These are phyloP conservation scores for Danio albolineatus DNA, from an alignment of 2,797 vertebrate genomes.

Conservation along the genomic window DNA sequence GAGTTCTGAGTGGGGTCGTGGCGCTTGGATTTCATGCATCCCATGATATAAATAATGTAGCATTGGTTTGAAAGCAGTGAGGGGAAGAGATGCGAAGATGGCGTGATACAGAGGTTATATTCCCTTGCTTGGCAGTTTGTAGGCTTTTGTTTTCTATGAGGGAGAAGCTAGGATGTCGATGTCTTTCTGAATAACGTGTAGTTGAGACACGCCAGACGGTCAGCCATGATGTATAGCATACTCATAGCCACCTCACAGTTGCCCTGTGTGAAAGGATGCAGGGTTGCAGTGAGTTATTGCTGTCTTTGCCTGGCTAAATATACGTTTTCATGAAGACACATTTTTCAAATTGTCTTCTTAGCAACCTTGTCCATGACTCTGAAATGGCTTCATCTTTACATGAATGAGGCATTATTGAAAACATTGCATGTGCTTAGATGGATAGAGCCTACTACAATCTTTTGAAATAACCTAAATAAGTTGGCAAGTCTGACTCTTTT, in stretches of 20 bases:
- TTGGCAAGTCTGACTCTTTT: too few relatives aligned
- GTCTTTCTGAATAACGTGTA: constrained; percentile 24
- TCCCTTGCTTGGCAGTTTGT: constrained; percentile 31
- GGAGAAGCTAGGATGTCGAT: constrained; percentile 56
- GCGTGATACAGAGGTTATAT: constrained; percentile 2
- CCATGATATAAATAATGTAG: constrained; percentile 83
- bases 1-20: constrained; percentile 75
- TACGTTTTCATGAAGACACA: constrained; percentile 54
- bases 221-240: constrained; percentile 39
- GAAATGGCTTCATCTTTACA: not conserved
- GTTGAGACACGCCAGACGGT: constrained; percentile 29
- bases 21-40: constrained; percentile 95
- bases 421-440: not conserved
- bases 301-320: constrained; percentile 53
- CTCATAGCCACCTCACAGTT: constrained; percentile 47
- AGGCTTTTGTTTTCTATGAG: not conserved
- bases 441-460: too few relatives aligned
- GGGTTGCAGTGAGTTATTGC: constrained; percentile 64
- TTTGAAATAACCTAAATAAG: not conserved
- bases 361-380: constrained; percentile 21
- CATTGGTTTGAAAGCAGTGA: constrained; percentile 63
- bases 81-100: constrained; percentile 8
- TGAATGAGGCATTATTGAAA: not conserved
- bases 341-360: constrained; percentile 50
- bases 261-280: constrained; percentile 59